These are phyloP conservation scores for Antheraea yamamai DNA, from an alignment of 2,888 invertebrate genomes.

Conservation along the genomic window DNA sequence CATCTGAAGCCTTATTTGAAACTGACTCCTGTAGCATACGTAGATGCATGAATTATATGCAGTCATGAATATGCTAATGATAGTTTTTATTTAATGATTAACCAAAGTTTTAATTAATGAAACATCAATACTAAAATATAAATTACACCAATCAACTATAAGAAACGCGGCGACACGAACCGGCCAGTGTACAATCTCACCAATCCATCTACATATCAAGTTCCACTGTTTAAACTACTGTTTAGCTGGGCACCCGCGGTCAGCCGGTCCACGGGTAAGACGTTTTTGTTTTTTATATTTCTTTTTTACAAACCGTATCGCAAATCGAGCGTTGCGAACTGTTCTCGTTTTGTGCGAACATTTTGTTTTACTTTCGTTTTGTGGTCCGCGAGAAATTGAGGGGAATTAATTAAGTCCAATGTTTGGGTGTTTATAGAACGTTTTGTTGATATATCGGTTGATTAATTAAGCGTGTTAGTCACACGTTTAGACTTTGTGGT, in stretches of 20 bases:
- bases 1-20: background rate
- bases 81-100: background rate
- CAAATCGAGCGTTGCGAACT: conserved; percentile 61
- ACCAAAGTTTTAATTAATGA: conserved; percentile 1
- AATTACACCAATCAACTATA: background rate
- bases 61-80: background rate
- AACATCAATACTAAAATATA: background rate
- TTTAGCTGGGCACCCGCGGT: conserved; percentile 38
- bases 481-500: background rate
- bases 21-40: background rate
- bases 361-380: conserved; percentile 37
- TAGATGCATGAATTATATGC: conserved; percentile 12
- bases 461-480: background rate
- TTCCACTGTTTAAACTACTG: conserved; percentile 70
- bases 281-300: conserved; percentile 12
- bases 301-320: conserved; percentile 45
- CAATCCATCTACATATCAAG: conserved; percentile 63
- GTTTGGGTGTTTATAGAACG: conserved; percentile 13
- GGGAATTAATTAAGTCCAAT: conserved; percentile 55
- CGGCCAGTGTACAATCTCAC: conserved; percentile 52
- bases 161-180: conserved; percentile 15
- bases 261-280: conserved; percentile 18
- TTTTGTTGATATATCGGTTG: conserved; percentile 6
- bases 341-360: conserved; percentile 31
- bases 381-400: conserved; percentile 49